phyloP scores from a whole-genome alignment of 2,113 vertebrate species.

The Larimichthys crocea region DNA sequence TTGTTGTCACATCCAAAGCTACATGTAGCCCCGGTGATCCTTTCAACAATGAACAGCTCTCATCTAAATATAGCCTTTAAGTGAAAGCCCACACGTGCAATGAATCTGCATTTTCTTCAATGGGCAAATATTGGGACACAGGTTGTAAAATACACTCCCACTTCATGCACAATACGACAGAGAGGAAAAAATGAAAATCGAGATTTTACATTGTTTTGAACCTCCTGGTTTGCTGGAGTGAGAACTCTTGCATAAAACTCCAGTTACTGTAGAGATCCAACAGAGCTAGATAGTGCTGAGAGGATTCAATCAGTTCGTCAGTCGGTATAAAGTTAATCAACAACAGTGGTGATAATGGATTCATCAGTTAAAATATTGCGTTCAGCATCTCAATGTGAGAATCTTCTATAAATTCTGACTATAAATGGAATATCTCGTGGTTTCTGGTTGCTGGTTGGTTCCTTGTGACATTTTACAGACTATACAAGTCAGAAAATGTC shows the following conservation, averaged over 20 bases:
- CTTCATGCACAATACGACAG: background rate
- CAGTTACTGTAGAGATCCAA: background rate
- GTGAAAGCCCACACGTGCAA: slow-evolving; percentile 40
- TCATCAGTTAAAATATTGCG: background rate
- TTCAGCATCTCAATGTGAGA: background rate
- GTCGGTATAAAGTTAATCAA: background rate
- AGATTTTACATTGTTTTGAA: slow-evolving; percentile 25
- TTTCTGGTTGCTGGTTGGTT: background rate
- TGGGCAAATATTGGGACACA: slow-evolving; percentile 9
- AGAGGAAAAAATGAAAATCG: background rate
- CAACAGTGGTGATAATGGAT: background rate
- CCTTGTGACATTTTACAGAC: too few relatives aligned
- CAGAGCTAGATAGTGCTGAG: background rate
- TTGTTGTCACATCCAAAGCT: slow-evolving; percentile 45
- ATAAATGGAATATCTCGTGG: background rate
- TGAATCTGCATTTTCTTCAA: slow-evolving; percentile 26
- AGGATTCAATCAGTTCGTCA: background rate
- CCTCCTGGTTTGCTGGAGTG: background rate
- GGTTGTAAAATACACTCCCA: slow-evolving; percentile 8
- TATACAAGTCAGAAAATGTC: too few relatives aligned
- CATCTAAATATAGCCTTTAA: slow-evolving; percentile 45
- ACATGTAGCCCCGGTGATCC: slow-evolving; percentile 32
- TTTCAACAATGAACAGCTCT: slow-evolving; percentile 27
- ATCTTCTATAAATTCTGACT: background rate
- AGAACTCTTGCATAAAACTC: background rate